These are phyloP conservation scores for Aurelia sp. DNA, from an alignment of 30 jellyfish, hydroid and myxozoan species.

Conservation along the genomic window DNA sequence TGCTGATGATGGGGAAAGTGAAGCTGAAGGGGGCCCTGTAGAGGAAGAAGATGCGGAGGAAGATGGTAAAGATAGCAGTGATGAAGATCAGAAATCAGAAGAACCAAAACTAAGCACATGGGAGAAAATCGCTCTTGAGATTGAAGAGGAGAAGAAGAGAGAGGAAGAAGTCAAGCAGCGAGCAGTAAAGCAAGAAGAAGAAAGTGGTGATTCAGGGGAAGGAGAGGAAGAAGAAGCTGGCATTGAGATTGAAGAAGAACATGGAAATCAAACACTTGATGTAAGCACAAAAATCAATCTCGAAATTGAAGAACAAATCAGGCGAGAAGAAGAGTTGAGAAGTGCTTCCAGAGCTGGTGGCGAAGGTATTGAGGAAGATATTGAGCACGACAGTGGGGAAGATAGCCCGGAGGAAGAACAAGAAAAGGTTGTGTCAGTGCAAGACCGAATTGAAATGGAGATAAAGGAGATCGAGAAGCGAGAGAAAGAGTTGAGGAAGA, in stretches of 20 bases:
- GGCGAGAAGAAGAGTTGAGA: constrained; percentile 35
- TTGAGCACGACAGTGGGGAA: constrained; percentile 58
- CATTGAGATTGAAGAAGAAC: constrained; percentile 12
- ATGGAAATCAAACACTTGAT: constrained; percentile 10
- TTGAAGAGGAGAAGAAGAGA: constrained; percentile 67
- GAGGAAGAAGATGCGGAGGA: constrained; percentile 45
- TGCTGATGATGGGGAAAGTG: background rate
- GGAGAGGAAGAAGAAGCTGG: constrained; percentile 14
- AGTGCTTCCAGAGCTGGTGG: background rate
- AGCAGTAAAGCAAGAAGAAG: background rate
- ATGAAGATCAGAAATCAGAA: background rate
- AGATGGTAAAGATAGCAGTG: background rate
- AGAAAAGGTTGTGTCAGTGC: constrained; percentile 41
- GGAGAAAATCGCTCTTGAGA: constrained; percentile 75
- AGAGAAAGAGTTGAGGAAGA: constrained; percentile 54
- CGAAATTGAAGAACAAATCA: constrained; percentile 56
- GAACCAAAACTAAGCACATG: constrained; percentile 50
- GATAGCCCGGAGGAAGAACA: constrained; percentile 46
- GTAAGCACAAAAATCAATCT: constrained; percentile 20
- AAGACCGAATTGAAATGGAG: constrained; percentile 69
- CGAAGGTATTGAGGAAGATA: background rate
- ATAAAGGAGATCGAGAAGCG: constrained; percentile 68
- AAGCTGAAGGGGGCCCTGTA: background rate
- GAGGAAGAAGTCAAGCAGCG: constrained; percentile 47
- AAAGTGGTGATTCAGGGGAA: background rate